phyloP scores from a whole-genome alignment of 1,140 invertebrate genomes.

The Hypsibius dujardini region DNA sequence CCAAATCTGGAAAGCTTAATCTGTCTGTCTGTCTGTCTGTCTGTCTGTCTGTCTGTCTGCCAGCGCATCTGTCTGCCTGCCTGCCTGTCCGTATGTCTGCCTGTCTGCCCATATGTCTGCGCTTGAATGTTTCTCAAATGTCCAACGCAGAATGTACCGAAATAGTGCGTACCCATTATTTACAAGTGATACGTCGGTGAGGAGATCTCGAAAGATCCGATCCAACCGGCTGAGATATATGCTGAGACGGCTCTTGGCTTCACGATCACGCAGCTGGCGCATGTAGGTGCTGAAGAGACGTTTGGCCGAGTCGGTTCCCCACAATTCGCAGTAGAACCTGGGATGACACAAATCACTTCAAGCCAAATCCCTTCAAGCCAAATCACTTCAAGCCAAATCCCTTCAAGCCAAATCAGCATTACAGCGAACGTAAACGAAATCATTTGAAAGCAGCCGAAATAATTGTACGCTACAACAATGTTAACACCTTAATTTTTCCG shows the following conservation, averaged over 20 bases:
- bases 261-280: constrained; percentile 9
- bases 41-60: no score
- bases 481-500: no score
- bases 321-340: constrained; percentile 13
- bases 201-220: not conserved
- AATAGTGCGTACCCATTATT: not conserved
- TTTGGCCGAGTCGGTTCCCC: constrained; percentile 12
- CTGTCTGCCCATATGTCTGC: no score
- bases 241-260: not conserved
- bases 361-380: not conserved
- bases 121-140: not conserved
- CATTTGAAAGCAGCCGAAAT: no score
- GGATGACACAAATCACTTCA: not conserved
- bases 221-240: not conserved
- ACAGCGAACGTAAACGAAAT: no score
- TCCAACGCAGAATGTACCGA: not conserved
- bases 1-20: no score
- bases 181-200: not conserved
- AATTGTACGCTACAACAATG: no score
- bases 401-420: no score
- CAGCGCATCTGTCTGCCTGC: no score
- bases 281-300: not conserved
- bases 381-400: no score
- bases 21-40: no score
- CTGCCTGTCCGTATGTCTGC: no score